Base-by-base conservation (phyloP, 2,888 invertebrate species). In the Aphodius sticticus region DNA sequence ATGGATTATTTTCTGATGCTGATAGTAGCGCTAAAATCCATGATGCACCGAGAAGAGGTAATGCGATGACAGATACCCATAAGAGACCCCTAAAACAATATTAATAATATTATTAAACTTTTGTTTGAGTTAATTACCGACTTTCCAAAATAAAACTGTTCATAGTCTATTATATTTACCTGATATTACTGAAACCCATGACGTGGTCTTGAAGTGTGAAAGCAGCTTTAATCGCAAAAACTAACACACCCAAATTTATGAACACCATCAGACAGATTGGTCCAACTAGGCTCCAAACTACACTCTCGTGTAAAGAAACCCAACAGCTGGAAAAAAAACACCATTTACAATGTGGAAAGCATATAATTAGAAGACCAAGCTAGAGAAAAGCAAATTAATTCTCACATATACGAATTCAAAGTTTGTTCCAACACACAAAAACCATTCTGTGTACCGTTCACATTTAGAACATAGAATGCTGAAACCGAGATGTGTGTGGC, bases 271-370 rank as follows among this genome's bases (percentile, higher is more conserved):
- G 92, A 53, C 94, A 95, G 38, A 97, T 95, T 6, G 99, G 98
- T 3, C 97, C 96, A 83, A 98, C 96, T 85, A 98, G 92, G 91
- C 97, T 96, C 98, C 98, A 99, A 72, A 98, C 95, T 26, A 98
- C 96, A 26, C 96, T 95, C 88, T 98, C 97, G 87, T 97, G 96
- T 70, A 97, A 94, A 7, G 96, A 96, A 81, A 99, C 92, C 98
- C 98, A 99, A 89, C 99, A 99, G 88, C 98, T 98, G 89, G 74
- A 84, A 83, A 53, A 53, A 7, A 53, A 53, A 53, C 53, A 70
- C 14, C 76, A 81, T 36, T 70, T 72, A 75, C 53, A 53, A 53
- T 53, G 53, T 12, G 12, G 7, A 53, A 7, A 53, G 53, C 53
- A 53, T 6, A 14, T 69, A 69, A 6, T 9, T 35, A 69, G 70